Evolutionary conservation across 2,888 invertebrate species (phyloP).

Genomic region (Ischnus inquisitorius): DNA sequence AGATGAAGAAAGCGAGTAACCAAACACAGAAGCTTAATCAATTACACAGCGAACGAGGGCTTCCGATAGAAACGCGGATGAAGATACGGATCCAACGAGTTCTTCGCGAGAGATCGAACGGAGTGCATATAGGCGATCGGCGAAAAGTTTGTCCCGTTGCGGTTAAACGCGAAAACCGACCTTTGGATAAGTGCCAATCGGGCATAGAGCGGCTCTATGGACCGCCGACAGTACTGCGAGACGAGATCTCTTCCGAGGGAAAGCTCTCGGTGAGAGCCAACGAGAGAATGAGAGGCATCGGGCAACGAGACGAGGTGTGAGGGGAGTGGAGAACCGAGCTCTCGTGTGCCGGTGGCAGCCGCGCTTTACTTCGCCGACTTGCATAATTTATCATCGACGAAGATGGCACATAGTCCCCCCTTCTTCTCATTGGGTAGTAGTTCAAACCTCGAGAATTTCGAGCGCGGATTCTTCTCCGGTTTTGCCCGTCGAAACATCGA

Average conservation of each 20-base stretch:
- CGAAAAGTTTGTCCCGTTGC: constrained; percentile 69
- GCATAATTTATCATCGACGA: constrained; percentile 73
- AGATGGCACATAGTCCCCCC: constrained; percentile 26
- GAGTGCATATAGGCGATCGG: constrained; percentile 47
- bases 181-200: constrained; percentile 76
- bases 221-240: constrained; percentile 18
- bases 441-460: neutral
- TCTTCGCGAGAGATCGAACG: constrained; percentile 25
- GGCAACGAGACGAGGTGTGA: constrained; percentile 16
- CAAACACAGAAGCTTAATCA: neutral
- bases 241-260: constrained; percentile 68
- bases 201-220: constrained; percentile 26
- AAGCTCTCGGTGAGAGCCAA: constrained; percentile 30
- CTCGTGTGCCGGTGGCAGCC: constrained; percentile 70
- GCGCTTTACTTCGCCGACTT: constrained; percentile 70
- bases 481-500: constrained; percentile 37
- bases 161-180: constrained; percentile 74
- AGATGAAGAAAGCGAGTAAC: neutral
- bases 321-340: constrained; percentile 32
- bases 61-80: neutral
- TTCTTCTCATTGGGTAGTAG: neutral
- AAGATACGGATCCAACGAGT: constrained; percentile 6
- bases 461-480: neutral
- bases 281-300: constrained; percentile 5
- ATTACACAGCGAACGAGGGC: neutral